Evolutionary conservation across 2,113 vertebrate genomes (phyloP).

Genomic region (Danio rerio): DNA sequence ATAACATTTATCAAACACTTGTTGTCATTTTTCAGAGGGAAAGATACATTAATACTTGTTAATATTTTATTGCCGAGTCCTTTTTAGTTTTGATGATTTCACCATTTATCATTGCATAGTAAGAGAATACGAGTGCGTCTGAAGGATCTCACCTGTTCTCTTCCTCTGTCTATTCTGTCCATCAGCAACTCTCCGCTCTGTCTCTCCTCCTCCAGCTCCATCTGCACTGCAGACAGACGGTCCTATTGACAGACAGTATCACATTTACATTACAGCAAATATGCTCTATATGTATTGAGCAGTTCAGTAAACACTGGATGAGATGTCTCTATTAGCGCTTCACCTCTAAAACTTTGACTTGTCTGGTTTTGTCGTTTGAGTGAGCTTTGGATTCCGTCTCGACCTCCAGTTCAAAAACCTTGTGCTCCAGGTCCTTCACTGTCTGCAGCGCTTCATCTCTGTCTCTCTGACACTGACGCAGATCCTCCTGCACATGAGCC

Average conservation of each 20-base stretch:
- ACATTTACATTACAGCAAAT: neutral
- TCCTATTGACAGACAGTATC: slow-evolving; percentile 75
- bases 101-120: neutral
- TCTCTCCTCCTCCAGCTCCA: slow-evolving; percentile 93
- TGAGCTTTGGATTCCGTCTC: slow-evolving; percentile 82
- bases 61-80: too few species aligned
- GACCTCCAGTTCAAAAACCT: slow-evolving; percentile 83
- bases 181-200: slow-evolving; percentile 89
- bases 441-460: slow-evolving; percentile 83
- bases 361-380: slow-evolving; percentile 82
- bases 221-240: slow-evolving; percentile 85
- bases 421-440: slow-evolving; percentile 82
- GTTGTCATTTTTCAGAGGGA: too few species aligned
- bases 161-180: slow-evolving; percentile 86
- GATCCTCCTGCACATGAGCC: slow-evolving; percentile 80
- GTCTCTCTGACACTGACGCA: slow-evolving; percentile 82
- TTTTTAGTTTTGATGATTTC: neutral
- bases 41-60: too few species aligned
- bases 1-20: too few species aligned
- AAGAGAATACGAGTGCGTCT: neutral
- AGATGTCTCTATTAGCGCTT: neutral
- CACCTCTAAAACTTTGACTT: slow-evolving; percentile 92
- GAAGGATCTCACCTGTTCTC: slow-evolving; percentile 86
- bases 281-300: too few species aligned
- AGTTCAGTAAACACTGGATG: neutral